phyloP scores from a whole-genome alignment of 2,113 vertebrate species.

The Balaeniceps rex region DNA sequence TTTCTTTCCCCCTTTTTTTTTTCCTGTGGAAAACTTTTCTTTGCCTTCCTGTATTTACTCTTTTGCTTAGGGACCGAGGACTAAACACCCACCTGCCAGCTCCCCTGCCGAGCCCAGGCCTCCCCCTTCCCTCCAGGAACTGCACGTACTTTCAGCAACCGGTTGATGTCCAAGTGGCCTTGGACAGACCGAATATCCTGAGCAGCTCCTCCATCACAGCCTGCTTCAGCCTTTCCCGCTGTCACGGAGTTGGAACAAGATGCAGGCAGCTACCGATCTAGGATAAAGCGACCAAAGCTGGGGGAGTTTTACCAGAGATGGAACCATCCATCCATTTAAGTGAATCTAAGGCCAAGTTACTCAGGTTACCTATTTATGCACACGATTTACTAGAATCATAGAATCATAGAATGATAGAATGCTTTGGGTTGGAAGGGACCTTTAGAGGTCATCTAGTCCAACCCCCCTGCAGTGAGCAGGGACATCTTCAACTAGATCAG shows the following conservation, averaged over 20 bases:
- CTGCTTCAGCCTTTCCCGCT: background rate
- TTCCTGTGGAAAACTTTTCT: background rate
- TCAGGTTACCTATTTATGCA: background rate
- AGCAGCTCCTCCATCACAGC: background rate
- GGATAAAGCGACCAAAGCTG: background rate
- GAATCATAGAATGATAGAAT: too few relatives aligned
- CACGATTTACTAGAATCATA: background rate
- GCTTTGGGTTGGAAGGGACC: too few relatives aligned
- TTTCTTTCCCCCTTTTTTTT: background rate
- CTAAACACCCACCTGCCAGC: background rate
- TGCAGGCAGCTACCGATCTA: background rate
- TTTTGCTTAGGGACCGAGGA: background rate
- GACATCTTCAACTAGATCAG: too few relatives aligned
- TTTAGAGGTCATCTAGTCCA: too few relatives aligned
- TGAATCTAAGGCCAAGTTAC: background rate
- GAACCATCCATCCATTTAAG: background rate
- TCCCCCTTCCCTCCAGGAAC: background rate
- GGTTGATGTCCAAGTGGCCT: background rate
- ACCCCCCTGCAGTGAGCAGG: too few relatives aligned
- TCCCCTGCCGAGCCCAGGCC: background rate
- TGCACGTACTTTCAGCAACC: background rate
- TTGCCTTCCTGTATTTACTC: background rate
- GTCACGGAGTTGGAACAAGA: background rate
- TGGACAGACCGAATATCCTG: background rate
- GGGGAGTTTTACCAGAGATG: background rate